Evolutionary conservation across 2,797 vertebrate species (phyloP), one percentile per base, ranked within the genome.

Genomic region (Rhynchotus rufescens): DNA sequence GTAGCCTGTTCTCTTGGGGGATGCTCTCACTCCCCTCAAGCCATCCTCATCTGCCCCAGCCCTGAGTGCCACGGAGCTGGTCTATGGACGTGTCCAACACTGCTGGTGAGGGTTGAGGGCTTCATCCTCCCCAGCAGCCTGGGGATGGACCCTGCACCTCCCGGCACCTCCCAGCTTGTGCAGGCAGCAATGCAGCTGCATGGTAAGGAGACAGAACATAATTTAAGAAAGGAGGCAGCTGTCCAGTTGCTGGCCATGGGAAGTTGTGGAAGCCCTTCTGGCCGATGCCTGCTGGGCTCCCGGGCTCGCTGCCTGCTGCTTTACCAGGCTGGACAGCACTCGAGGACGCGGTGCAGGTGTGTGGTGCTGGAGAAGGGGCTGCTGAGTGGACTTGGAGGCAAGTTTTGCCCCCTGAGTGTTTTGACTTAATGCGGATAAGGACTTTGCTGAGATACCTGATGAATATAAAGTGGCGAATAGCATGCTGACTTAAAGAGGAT

Each of bases 261-360:
- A 73, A 6, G 1, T 3, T 69, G 73, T 20, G 34, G 12, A 15
- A 59, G 17, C 17, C 30, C 0, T 0, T 75, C 80, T 67, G 36
- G 15, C 36, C 78, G 42, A 57, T 61, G 34, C 45, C 44, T 69
- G 8, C 36, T 77, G 1, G 2, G 22, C 68, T 71, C 59, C 89
- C 15, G 6, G 9, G 26, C 62, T 62, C 7, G 10, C 4, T 32
- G 34, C 49, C 62, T 30, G n/a, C 62, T 38, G 42, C 49, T 72
- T 8, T 1, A 0, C 1, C 21, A 11, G 1, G 0, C 36, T 20
- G 47, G 49, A 9, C 20, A 15, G 57, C 0, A 0, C 21, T 1
- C 5, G 60, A 83, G 32, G 32, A 36, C 25, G 40, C 68, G 76
- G 47, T 5, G 26, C 32, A 7, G 17, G 11, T 0, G 0, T 32